A percentile compares a stretch with the other conserved stretches of the same genome.
Evolutionary conservation across 2,888 invertebrate genomes (phyloP).

Genomic region (Bibio marci): DNA sequence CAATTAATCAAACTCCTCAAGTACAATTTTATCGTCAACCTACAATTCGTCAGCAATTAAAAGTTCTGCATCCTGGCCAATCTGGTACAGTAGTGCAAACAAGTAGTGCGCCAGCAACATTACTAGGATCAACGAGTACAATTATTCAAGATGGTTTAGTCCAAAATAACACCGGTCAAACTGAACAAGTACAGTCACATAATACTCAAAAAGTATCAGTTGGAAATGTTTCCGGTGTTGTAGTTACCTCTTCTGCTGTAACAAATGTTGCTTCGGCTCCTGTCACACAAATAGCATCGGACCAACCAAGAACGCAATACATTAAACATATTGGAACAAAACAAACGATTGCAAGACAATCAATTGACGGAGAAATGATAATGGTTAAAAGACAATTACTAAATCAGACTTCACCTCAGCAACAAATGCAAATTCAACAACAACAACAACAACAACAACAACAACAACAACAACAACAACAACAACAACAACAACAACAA

Average conservation of each 20-base stretch:
- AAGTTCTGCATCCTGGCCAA: constrained; percentile 15
- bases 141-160: constrained; percentile 26
- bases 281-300: constrained; percentile 29
- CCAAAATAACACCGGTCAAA: constrained; percentile 16
- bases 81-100: constrained; percentile 22
- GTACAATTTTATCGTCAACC: constrained; percentile 27
- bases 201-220: constrained; percentile 24
- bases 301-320: constrained; percentile 27
- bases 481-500: constrained; percentile 10
- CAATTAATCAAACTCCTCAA: constrained; percentile 21
- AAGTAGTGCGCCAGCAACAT: constrained; percentile 19
- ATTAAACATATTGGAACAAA: constrained; percentile 28
- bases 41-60: constrained; percentile 20
- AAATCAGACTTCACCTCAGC: constrained; percentile 14
- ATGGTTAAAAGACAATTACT: constrained; percentile 36
- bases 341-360: constrained; percentile 31
- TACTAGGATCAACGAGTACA: constrained; percentile 24
- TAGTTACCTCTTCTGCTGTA: constrained; percentile 5
- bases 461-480: constrained; percentile 1
- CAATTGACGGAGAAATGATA: constrained; percentile 41
- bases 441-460: neutral
- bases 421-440: constrained; percentile 1
- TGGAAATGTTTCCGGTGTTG: constrained; percentile 18
- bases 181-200: constrained; percentile 22
- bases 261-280: constrained; percentile 22